These are phyloP conservation scores for Cyclophora punctaria DNA, from an alignment of 2,888 invertebrate species.

Conservation along the genomic window DNA sequence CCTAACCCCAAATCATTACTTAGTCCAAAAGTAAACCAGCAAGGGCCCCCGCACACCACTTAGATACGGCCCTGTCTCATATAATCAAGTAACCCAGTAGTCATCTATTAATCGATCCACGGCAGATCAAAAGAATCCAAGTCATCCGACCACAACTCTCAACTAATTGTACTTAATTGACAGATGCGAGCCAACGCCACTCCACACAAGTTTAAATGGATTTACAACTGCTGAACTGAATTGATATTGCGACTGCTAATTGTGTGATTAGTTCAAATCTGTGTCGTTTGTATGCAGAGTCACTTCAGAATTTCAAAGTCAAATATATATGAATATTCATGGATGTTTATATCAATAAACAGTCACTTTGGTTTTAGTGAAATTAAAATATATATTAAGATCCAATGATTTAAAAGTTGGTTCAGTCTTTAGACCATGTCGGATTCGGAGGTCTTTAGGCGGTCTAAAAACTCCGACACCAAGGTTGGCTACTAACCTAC, in stretches of 20 bases:
- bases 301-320: too few relatives aligned
- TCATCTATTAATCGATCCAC: slow-evolving; percentile 30
- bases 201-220: slow-evolving; percentile 40
- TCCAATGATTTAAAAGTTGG: too few relatives aligned
- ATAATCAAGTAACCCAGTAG: slow-evolving; percentile 13
- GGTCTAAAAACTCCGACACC: too few relatives aligned
- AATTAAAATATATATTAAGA: too few relatives aligned
- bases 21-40: slow-evolving; percentile 2
- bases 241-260: slow-evolving; percentile 44
- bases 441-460: too few relatives aligned
- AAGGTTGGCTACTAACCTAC: too few relatives aligned
- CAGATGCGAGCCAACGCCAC: slow-evolving; percentile 36
- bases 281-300: slow-evolving; percentile 13
- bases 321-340: too few relatives aligned
- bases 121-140: slow-evolving; percentile 44
- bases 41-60: neutral
- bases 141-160: slow-evolving; percentile 23
- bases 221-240: slow-evolving; percentile 50
- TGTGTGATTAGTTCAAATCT: slow-evolving; percentile 29
- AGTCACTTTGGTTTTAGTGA: too few relatives aligned
- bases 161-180: slow-evolving; percentile 62
- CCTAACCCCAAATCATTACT: neutral
- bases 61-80: slow-evolving; percentile 3
- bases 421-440: too few relatives aligned
- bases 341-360: too few relatives aligned